A percentile compares a stretch with the other conserved stretches of the same genome.
Conservation (phyloP, 2,888 invertebrate species). For the Melolontha melolontha region DNA sequence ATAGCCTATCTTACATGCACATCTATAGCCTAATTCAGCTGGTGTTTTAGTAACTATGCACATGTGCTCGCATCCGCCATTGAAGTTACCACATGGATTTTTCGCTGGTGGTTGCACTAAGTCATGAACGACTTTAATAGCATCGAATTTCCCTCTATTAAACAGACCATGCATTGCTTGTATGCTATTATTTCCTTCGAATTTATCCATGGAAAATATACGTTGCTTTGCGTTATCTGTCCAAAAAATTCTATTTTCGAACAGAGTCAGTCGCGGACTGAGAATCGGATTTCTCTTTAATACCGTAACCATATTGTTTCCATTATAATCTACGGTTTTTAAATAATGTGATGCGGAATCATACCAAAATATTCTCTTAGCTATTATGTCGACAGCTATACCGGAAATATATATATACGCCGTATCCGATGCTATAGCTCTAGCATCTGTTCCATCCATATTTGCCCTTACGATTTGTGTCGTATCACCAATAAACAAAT, state of each 20-base stretch:
- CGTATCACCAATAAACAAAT: constrained; percentile 88
- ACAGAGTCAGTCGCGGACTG: constrained; percentile 83
- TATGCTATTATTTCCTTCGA: constrained; percentile 82
- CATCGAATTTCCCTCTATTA: constrained; percentile 85
- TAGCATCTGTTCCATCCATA: constrained; percentile 92
- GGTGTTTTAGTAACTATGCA: constrained; percentile 85
- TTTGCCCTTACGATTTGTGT: constrained; percentile 87
- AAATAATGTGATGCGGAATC: constrained; percentile 95
- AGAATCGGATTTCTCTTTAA: constrained; percentile 87
- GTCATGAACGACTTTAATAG: constrained; percentile 84
- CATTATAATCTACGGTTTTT: constrained; percentile 95
- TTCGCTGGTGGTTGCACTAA: constrained; percentile 79
- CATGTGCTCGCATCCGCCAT: constrained; percentile 93
- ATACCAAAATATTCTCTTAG: constrained; percentile 94
- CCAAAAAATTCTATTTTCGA: constrained; percentile 91
- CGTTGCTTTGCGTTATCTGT: constrained; percentile 92
- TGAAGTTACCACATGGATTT: constrained; percentile 89
- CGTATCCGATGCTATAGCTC: constrained; percentile 89
- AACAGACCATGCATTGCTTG: constrained; percentile 84
- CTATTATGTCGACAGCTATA: constrained; percentile 90
- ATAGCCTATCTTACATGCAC: constrained; percentile 92
- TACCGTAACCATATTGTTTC: constrained; percentile 82
- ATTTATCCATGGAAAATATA: constrained; percentile 88
- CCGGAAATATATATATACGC: constrained; percentile 91
- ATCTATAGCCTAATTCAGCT: constrained; percentile 86